phyloP scores from a whole-genome alignment of 2,113 vertebrate genomes.

The Cinclus mexicanus region DNA sequence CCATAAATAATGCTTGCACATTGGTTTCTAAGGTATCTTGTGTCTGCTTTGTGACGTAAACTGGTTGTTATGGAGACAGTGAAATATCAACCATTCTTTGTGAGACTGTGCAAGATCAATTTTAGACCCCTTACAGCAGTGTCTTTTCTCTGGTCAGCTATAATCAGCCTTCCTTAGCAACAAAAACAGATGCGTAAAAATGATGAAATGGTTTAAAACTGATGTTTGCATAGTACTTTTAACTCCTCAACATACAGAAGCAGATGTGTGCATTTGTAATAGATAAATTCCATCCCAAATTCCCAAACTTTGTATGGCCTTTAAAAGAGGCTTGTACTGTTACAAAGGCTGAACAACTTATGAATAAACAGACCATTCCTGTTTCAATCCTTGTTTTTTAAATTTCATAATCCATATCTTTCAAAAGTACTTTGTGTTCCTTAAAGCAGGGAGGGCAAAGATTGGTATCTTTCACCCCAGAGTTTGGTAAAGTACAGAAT shows the following conservation, averaged over 20 bases:
- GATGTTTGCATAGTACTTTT: constrained; percentile 25
- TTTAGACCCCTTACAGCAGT: constrained; percentile 54
- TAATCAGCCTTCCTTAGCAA: constrained; percentile 64
- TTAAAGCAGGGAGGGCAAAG: background rate
- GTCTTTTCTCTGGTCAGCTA: constrained; percentile 66
- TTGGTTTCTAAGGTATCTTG: constrained; percentile 57
- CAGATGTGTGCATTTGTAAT: background rate
- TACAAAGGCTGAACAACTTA: background rate
- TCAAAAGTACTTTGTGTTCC: background rate
- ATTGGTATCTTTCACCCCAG: background rate
- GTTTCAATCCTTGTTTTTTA: background rate
- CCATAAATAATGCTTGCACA: constrained; percentile 70
- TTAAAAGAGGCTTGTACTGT: background rate
- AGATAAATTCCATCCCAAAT: background rate
- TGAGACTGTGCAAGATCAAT: constrained; percentile 63
- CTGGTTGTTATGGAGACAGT: constrained; percentile 75
- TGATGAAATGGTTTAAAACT: background rate
- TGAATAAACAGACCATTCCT: background rate
- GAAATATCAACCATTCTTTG: constrained; percentile 60
- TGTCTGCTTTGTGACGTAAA: constrained; percentile 66
- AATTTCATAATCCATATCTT: background rate
- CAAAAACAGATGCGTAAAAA: constrained; percentile 41
- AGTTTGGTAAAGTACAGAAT: background rate
- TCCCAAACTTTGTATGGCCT: background rate
- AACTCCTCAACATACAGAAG: constrained; percentile 43